Base-by-base conservation (phyloP, 2,888 invertebrate species). In the Andrena haemorrhoa region DNA sequence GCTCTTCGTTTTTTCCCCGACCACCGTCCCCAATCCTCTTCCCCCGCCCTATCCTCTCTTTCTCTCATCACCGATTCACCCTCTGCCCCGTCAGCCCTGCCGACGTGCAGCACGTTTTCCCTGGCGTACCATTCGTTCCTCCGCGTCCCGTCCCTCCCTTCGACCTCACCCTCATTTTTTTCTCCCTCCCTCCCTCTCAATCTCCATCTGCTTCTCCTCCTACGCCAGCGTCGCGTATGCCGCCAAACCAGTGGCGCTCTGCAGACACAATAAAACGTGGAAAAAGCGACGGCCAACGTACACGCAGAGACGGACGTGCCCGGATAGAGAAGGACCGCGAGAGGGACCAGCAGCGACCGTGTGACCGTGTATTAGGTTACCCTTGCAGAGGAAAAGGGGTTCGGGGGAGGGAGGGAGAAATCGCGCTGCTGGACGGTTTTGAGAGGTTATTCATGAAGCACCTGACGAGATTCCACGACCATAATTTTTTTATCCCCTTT, bases 181-280 rank as follows among this genome's bases (percentile, higher is more conserved):
- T 63, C 56, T 61, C 63, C n/a, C 35, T 33, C 64, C 79, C 79
- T 79, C 53, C 23, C 88, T 87, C 86, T 77, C 83, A 74, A 83
- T 82, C 86, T 85, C 86, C 86, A 86, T 90, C 84, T 86, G 85
- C 83, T 88, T 84, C 86, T 85, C 86, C 83, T 89, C 83, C 86
- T 85, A 85, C 89, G 85, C 81, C 88, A 85, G 89, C 82, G 79
- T 79, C 87, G 56, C 35, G 60, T 88, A 83, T 86, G 49, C 31
- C 85, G 82, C 86, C 90, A 89, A 91, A 90, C 91, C 91, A 90
- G 89, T 89, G 86, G 88, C 87, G 87, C 88, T 56, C 56, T 90
- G 92, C 91, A 92, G 92, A 91, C 91, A 90, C 91, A 92, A 91
- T 91, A 92, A 92, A 90, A 92, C 90, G 89, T 89, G 88, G 87